Percentiles rank a stretch among this genome's conserved stretches.
Evolutionary conservation across 2,888 invertebrate species (phyloP).

Genomic region (Phalera bucephala): DNA sequence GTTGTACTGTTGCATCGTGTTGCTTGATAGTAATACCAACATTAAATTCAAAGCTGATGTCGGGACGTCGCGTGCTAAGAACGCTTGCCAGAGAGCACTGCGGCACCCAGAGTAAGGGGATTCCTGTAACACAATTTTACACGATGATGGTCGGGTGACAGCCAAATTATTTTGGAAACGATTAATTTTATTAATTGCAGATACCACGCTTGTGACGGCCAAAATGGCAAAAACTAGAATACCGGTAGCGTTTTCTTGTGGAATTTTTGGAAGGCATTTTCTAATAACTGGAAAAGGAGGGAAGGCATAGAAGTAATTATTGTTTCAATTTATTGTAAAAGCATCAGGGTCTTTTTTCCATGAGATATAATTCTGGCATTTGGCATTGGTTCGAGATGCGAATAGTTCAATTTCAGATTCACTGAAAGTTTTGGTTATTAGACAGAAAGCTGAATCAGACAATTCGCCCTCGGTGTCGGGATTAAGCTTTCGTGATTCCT

Average conservation of each 20-base stretch:
- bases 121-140: constrained; percentile 8
- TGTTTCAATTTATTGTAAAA: neutral
- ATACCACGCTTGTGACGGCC: constrained; percentile 8
- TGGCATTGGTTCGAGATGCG: constrained; percentile 8
- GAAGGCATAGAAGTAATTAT: constrained; percentile 2
- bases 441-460: neutral
- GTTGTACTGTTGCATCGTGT: constrained; percentile 4
- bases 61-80: constrained; percentile 2
- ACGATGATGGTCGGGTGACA: constrained; percentile 1
- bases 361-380: constrained; percentile 4
- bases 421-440: neutral
- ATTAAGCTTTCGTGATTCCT: constrained; percentile 3
- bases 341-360: constrained; percentile 8
- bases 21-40: constrained; percentile 2
- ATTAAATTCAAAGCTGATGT: constrained; percentile 1
- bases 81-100: constrained; percentile 6
- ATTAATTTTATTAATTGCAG: constrained; percentile 2
- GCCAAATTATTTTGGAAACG: neutral
- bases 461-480: constrained; percentile 5
- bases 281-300: constrained; percentile 7
- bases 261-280: constrained; percentile 5
- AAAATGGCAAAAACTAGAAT: constrained; percentile 8
- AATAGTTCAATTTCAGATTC: constrained; percentile 2
- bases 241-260: constrained; percentile 3
- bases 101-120: constrained; percentile 10